Evolutionary conservation across 2,888 invertebrate genomes (phyloP).

Genomic region (Adelognathus sp.): DNA sequence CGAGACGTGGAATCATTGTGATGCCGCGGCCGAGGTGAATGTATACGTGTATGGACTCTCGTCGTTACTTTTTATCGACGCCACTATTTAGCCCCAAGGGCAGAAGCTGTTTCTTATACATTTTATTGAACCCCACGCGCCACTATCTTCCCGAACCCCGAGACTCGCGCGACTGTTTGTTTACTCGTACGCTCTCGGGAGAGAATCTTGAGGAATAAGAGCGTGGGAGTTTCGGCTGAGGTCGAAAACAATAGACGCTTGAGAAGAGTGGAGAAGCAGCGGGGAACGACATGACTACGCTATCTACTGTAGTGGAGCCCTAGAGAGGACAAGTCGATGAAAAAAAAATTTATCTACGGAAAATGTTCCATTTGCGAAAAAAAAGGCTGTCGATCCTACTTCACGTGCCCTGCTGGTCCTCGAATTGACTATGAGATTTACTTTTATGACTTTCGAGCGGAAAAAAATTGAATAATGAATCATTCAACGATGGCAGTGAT

Average conservation of each 20-base stretch:
- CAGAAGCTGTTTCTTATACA: neutral
- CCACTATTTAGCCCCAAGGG: neutral
- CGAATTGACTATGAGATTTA: too few relatives aligned
- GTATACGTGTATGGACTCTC: neutral
- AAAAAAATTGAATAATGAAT: too few relatives aligned
- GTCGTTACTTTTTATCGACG: constrained; percentile 26
- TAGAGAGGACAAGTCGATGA: neutral
- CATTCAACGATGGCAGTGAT: too few relatives aligned
- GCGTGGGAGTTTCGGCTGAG: neutral
- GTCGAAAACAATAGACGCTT: neutral
- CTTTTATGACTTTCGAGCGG: too few relatives aligned
- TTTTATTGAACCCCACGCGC: neutral
- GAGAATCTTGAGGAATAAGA: neutral
- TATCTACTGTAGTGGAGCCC: neutral
- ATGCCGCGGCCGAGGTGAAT: neutral
- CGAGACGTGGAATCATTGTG: constrained; percentile 4
- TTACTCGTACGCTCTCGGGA: neutral
- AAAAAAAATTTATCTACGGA: neutral
- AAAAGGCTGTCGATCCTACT: neutral
- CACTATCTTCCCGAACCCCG: neutral
- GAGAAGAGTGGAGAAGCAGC: neutral
- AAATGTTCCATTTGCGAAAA: neutral
- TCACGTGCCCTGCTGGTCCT: too few relatives aligned
- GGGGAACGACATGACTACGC: neutral
- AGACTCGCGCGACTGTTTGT: neutral